Evolutionary conservation across 1,140 invertebrate species (phyloP), one percentile per base, ranked within the genome.

Genomic region (Cotesia typhae): DNA sequence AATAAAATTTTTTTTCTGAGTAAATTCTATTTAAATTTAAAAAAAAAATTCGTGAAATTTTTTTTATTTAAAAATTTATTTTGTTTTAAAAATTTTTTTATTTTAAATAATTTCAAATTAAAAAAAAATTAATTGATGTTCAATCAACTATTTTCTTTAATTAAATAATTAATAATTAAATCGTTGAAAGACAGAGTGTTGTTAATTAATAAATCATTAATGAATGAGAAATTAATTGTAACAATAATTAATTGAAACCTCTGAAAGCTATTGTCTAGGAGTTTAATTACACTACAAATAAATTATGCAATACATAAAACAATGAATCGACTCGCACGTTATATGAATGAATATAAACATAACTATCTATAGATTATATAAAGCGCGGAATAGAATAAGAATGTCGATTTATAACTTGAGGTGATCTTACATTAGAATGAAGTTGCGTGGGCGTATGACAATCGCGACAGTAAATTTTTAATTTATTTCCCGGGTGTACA

Each of bases 401-500:
- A 47, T 47, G 36, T 38, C 9, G 63, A 65, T 65, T 38, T 14
- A 12, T 36, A 65, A 65, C 36, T 17, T 14, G 7, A 10, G 4
- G n/a, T 65, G 36, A 37, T 65, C 63, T 65, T 65, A 12, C 10
- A 20, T 61, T 35, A 17, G 20, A 14, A 41, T 20, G 4, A 14
- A 47, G 63, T 65, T 38, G 63, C 63, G 63, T 65, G 63, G 63
- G 63, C 63, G 63, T 6, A 36, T 47, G 41, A 47, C 41, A 47
- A 47, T 47, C 41, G 37, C 14, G 63, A 65, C 63, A 65, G 28
- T 28, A 28, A 28, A 47, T 47, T 47, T 47, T 47, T 47, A 47
- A 47, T 9, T 3, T 47, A 47, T 47, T 12, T 37, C 38, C 36
- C 41, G 9, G 36, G 9, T 59, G 28, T 35, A 55, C 12, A 20